phyloP scores from a whole-genome alignment of 2,113 vertebrate genomes.

The Sinocyclocheilus maitianheensis region DNA sequence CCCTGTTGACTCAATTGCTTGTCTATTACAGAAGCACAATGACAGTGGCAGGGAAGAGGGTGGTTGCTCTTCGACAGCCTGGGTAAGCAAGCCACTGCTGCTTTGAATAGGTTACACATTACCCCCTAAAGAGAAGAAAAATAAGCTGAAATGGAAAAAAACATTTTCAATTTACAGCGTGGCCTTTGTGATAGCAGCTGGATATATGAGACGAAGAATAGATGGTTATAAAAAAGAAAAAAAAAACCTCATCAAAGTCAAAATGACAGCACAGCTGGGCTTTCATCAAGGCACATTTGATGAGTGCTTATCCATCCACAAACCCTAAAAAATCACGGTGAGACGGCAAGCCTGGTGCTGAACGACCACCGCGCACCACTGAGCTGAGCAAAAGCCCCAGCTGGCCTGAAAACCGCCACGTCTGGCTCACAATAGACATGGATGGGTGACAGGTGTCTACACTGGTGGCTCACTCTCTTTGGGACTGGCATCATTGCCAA shows the following conservation, averaged over 20 bases:
- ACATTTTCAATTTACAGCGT: conserved; percentile 4
- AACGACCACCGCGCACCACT: conserved; percentile 52
- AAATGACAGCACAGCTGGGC: conserved; percentile 58
- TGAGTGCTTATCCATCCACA: conserved; percentile 52
- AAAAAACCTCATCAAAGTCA: conserved; percentile 10
- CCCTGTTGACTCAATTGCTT: conserved; percentile 61
- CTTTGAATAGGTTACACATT: conserved; percentile 26
- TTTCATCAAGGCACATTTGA: conserved; percentile 57
- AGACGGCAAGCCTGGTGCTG: conserved; percentile 50
- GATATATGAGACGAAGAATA: conserved; percentile 6
- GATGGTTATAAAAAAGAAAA: background rate
- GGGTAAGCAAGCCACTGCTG: conserved; percentile 13
- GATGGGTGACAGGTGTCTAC: conserved; percentile 56
- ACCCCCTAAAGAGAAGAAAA: conserved; percentile 19
- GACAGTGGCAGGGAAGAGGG: conserved; percentile 52
- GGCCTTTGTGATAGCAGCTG: conserved; percentile 30
- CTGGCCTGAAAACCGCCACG: background rate
- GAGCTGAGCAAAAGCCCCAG: conserved; percentile 33
- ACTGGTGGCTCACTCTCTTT: conserved; percentile 38
- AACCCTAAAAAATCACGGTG: conserved; percentile 48
- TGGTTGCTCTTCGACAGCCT: conserved; percentile 61
- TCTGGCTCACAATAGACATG: conserved; percentile 33
- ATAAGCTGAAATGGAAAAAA: conserved; percentile 7
- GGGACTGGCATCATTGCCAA: conserved; percentile 1
- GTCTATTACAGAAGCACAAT: conserved; percentile 69